phyloP scores from a whole-genome alignment of 2,888 invertebrate species.

The Malthinus flaveolus region DNA sequence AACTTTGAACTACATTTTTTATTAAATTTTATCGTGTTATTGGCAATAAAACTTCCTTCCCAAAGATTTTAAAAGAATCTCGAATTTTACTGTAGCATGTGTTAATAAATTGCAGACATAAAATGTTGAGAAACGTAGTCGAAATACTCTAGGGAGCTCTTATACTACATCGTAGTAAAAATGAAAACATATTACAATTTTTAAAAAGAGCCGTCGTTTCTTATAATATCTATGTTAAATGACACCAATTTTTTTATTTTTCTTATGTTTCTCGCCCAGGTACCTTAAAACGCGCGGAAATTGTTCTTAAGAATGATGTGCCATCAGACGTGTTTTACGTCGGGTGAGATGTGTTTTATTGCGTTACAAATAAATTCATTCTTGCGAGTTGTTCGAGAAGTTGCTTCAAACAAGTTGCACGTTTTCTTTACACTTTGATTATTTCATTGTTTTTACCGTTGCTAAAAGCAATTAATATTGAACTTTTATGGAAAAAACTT shows the following conservation, averaged over 20 bases:
- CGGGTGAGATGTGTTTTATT: slow-evolving; percentile 15
- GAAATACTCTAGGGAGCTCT: slow-evolving; percentile 1
- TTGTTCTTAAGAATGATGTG: slow-evolving; percentile 10
- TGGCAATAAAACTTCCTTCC: too few relatives aligned
- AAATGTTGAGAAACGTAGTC: neutral
- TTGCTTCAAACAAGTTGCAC: neutral
- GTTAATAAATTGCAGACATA: slow-evolving; percentile 5
- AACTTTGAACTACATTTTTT: too few relatives aligned
- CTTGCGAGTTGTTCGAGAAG: slow-evolving; percentile 2
- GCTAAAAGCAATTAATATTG: neutral
- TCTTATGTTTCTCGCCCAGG: slow-evolving; percentile 9
- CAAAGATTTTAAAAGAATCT: too few relatives aligned
- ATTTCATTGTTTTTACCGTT: neutral
- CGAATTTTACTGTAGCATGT: neutral
- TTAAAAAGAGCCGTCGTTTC: neutral
- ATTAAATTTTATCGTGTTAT: too few relatives aligned
- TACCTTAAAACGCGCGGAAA: slow-evolving; percentile 8
- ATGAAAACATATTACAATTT: neutral
- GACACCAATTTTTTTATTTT: slow-evolving; percentile 13
- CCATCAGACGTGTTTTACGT: slow-evolving; percentile 17
- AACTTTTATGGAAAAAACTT: too few relatives aligned
- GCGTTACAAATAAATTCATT: slow-evolving; percentile 10
- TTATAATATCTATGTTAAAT: slow-evolving; percentile 8
- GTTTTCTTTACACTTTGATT: neutral
- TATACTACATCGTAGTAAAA: neutral